Evolutionary conservation across 2,113 vertebrate species (phyloP), one percentile per base, ranked within the genome.

Genomic region (Alosa alosa): DNA sequence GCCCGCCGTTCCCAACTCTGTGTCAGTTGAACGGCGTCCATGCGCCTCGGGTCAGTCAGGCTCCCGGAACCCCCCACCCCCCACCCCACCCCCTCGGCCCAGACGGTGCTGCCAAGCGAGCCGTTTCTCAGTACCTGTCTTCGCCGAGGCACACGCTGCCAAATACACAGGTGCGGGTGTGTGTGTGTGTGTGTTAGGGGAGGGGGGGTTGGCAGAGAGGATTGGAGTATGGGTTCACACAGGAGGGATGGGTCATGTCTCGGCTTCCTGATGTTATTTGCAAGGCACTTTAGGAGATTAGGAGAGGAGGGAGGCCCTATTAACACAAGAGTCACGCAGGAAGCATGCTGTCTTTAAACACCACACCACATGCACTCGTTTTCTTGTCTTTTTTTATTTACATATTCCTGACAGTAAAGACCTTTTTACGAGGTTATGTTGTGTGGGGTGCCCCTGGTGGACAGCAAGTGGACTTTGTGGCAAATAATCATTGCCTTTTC

Each of bases 11-110:
- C 90, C 86, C 84, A 81, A 89, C 87, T 90, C 90, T 89, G 88
- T 90, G 91, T 88, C 86, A 88, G 85, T 90, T 92, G 90, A 94
- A 93, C 90, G 88, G 87, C 86, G 88, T 90, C 89, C 82, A 84
- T 90, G 83, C 60, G 88, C 90, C 88, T 87, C 90, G 92, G 86
- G 41, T 44, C 41, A 44, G 91, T 91, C 91, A 94, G 86, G 88
- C 50, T 86, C 86, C 68, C 72, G 89, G 88, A 89, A 91, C 90
- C 88, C 90, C 88, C 90, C 86, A n/a, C 85, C 85, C 68, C 87
- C 82, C 78, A n/a, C n/a, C n/a, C 82, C 50, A 3, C 6, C 64
- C 68, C 13, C 72, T 36, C 13, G 72, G 0, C 72, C 64, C 72
- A 78, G 72, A 78, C 36, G 13, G 64, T 31, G 25, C 64, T 72